Evolutionary conservation across 2,113 vertebrate genomes (phyloP).

Genomic region (Antigone vipio): DNA sequence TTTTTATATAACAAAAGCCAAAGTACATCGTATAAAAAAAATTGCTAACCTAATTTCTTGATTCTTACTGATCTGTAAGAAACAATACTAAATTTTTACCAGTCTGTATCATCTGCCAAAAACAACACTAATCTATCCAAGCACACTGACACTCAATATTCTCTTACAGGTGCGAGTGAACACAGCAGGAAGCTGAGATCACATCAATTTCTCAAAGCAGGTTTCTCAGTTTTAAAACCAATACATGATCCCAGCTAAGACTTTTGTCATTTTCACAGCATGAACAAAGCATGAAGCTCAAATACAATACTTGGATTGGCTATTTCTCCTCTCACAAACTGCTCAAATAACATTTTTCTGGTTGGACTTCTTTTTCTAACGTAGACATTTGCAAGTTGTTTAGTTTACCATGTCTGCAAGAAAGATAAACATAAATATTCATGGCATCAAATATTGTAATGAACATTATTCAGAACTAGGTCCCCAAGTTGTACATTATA

Average conservation of each 20-base stretch:
- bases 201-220: conserved; percentile 6
- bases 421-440: background rate
- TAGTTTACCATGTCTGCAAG: background rate
- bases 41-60: background rate
- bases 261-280: background rate
- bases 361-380: background rate
- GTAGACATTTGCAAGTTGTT: background rate
- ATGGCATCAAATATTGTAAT: background rate
- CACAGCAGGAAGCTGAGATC: conserved; percentile 11
- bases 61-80: background rate
- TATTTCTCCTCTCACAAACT: background rate
- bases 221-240: conserved; percentile 2
- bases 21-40: background rate
- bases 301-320: background rate
- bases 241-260: background rate
- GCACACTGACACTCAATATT: background rate
- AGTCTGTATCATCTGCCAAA: background rate
- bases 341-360: background rate
- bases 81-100: conserved; percentile 5
- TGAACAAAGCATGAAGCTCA: background rate
- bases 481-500: background rate
- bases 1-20: background rate
- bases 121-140: background rate
- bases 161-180: conserved; percentile 3
- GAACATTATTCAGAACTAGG: background rate